Conservation (phyloP, 2,797 vertebrate genomes). For the Tinamus major region DNA sequence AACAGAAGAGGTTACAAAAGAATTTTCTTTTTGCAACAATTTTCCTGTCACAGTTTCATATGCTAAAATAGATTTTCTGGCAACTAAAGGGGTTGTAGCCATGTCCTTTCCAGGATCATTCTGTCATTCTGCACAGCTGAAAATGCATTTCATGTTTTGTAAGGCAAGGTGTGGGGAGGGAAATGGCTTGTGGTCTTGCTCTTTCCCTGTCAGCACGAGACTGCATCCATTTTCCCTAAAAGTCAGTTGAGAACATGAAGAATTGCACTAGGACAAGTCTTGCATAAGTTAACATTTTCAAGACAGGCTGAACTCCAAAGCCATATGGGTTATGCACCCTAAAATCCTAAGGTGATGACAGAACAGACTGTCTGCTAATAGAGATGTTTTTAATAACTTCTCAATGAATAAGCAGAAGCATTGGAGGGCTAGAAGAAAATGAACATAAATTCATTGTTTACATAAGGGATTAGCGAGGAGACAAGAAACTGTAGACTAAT, state of each 20-base stretch:
- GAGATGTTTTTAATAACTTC: constrained; percentile 5
- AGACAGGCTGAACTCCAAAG: background rate
- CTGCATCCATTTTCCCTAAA: background rate
- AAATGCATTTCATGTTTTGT: background rate
- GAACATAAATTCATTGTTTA: constrained; percentile 36
- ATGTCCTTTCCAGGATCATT: background rate
- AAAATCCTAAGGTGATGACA: background rate
- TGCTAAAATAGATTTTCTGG: background rate
- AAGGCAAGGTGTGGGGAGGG: background rate
- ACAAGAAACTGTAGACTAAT: background rate
- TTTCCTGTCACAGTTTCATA: background rate
- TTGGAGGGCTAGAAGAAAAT: background rate
- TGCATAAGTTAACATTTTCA: background rate
- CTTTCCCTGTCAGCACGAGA: background rate
- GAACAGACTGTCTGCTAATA: background rate
- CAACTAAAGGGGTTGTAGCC: background rate
- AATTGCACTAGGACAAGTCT: background rate
- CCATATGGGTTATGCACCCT: background rate
- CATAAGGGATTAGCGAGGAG: constrained; percentile 40
- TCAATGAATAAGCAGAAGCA: background rate
- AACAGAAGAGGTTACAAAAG: background rate
- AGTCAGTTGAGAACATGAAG: background rate
- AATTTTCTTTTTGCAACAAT: background rate
- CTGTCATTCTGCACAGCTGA: background rate
- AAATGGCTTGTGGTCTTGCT: background rate